phyloP scores from a whole-genome alignment of 2,888 invertebrate genomes.

The Aphrophora alni region DNA sequence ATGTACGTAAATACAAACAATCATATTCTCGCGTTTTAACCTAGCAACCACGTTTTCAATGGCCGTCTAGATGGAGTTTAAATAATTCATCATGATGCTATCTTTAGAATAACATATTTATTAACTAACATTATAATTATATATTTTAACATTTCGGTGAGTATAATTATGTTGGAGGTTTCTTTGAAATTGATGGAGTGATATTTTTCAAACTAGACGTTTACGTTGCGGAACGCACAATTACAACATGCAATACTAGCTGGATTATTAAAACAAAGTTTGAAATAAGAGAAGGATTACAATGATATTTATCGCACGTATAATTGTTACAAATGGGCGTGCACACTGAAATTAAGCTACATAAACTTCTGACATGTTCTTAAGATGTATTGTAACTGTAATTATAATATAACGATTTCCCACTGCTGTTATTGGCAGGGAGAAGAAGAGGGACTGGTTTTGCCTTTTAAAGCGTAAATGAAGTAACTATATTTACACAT shows the following conservation, averaged over 20 bases:
- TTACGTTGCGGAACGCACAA: neutral
- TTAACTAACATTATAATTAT: neutral
- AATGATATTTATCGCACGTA: neutral
- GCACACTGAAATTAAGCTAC: neutral
- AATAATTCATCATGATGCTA: neutral
- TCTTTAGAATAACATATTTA: neutral
- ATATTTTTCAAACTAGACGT: neutral
- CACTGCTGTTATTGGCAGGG: no score
- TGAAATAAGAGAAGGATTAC: neutral
- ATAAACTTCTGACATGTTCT: neutral
- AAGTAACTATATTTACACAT: neutral
- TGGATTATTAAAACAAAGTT: neutral
- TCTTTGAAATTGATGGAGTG: neutral
- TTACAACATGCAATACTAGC: neutral
- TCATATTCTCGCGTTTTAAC: no score
- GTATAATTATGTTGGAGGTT: neutral
- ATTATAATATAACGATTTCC: neutral
- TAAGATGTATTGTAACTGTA: neutral
- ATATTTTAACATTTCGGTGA: neutral
- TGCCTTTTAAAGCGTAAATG: no score
- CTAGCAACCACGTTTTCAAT: no score
- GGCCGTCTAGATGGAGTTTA: no score
- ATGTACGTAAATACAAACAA: no score
- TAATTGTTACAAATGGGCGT: neutral
- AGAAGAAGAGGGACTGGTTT: no score